Base-by-base conservation (phyloP, 2,888 invertebrate genomes). In the Agonopterix alstromeriana region DNA sequence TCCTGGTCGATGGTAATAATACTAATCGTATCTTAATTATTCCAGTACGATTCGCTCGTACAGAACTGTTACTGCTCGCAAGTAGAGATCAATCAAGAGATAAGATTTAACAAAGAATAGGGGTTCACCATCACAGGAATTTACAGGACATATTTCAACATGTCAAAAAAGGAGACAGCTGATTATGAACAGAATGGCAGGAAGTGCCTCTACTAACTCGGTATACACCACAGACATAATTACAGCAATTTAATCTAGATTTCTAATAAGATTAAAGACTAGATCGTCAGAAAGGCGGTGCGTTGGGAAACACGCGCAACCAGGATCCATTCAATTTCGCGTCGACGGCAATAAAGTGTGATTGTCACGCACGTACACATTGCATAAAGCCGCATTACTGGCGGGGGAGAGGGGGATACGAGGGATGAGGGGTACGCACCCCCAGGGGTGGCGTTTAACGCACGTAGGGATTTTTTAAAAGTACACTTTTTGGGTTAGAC, bases 341-440 rank as follows among this genome's bases (percentile, higher is more conserved):
- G 73, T 77, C 76, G 70, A 64, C 60, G 52, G 73, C 81, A 75
- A 82, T 84, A 81, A 82, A 80, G 82, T 75, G 82, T 72, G 84
- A 84, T 82, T 80, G 86, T 82, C 83, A 87, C 88, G 88, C 88
- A 88, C 88, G 88, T 84, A 85, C 77, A 75, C 73, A 65, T 73
- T 73, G 80, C 82, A 78, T 78, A 74, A 74, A 75, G 72, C 66
- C 71, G 70, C 65, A 74, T 73, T 74, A 75, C 61, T 50, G 61
- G 52, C 50, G 52, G 49, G 53, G 51, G 57, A 57, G 51, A 36
- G 38, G 47, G 48, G 50, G 45, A 27, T 27, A 27, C 27, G 50
- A 27, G 48, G 50, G 48, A 54, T 50, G 61, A 50, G 53, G 49
- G 54, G 50, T 56, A 58, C 52, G 36, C 36, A 47, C 50, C 51